Evolutionary conservation across 2,797 vertebrate genomes (phyloP), one percentile per base, ranked within the genome.

Genomic region (Takifugu rubripes): DNA sequence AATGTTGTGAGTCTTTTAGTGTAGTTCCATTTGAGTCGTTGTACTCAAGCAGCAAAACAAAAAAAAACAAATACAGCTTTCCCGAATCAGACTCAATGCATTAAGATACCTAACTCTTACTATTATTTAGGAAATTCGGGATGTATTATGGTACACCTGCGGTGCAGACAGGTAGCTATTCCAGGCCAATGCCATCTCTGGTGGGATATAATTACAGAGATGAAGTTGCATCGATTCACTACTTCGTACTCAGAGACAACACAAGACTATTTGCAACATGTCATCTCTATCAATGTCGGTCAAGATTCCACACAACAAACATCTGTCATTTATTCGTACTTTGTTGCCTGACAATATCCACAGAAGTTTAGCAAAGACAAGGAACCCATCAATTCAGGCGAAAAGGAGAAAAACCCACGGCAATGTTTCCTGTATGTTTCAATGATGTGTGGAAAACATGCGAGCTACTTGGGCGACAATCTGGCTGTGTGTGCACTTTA

Each of bases 351-450:
- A 64, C 59, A 73, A 45, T 58, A 59, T 65, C 25, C 40, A 59
- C 1, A 49, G 75, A 82, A 84, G 75, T 84, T 85, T 72, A 64
- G 52, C 54, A 62, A 56, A 70, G 47, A 64, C 59, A 62, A 76
- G 47, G 49, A 53, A 66, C 54, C 31, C 50, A 59, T 66, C 54
- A 68, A 72, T 68, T 66, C 9, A 69, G 54, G 54, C 64, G 54
- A 29, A 68, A 61, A 61, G 65, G 42, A 61, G 49, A 50, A 8
- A 21, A 15, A 57, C 54, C 42, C 36, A 47, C 52, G 36, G 14
- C 61, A 43, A 70, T 40, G 12, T 40, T 2, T 12, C 3, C 36
- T 40, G 36, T 12, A 40, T 14, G 36, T 6, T 14, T 40, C 71
- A 64, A 64, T 56, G 36, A 47, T 59, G 5, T 44, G 17, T 12